Evolutionary conservation across 1,140 invertebrate species (phyloP).

Genomic region (Vanessa atalanta): DNA sequence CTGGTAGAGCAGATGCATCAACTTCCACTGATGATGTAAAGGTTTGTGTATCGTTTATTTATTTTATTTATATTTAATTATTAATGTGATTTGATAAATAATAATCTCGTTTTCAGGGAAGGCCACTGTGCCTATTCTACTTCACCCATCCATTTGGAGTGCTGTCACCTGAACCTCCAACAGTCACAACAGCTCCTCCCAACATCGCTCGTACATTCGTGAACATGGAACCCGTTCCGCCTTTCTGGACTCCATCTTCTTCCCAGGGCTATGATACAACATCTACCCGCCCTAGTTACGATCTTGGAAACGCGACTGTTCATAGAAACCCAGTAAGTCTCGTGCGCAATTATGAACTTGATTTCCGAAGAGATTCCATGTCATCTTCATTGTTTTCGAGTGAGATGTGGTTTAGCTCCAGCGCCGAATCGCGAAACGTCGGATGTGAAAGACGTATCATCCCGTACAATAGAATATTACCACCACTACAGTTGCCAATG

Average conservation of each 20-base stretch:
- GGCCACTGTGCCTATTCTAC: conserved; percentile 77
- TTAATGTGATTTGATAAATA: not conserved
- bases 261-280: conserved; percentile 34
- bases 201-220: conserved; percentile 53
- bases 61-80: not conserved
- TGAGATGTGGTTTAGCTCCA: conserved; percentile 58
- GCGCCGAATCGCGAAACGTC: conserved; percentile 43
- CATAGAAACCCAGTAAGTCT: conserved; percentile 46
- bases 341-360: conserved; percentile 45
- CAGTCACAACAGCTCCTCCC: conserved; percentile 42
- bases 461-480: conserved; percentile 56
- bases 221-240: conserved; percentile 58
- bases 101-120: conserved; percentile 54
- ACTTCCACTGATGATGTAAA: conserved; percentile 69
- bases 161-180: conserved; percentile 72
- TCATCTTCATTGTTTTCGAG: conserved; percentile 61
- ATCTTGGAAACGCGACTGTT: conserved; percentile 50
- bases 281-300: conserved; percentile 41
- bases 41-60: conserved; percentile 37
- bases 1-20: conserved; percentile 59
- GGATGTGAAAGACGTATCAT: conserved; percentile 47
- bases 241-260: conserved; percentile 40
- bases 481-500: conserved; percentile 57
- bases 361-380: conserved; percentile 45
- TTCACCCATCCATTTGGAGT: conserved; percentile 79